Conservation (phyloP, 2,113 vertebrate species). For the Copsychus sechellarum region DNA sequence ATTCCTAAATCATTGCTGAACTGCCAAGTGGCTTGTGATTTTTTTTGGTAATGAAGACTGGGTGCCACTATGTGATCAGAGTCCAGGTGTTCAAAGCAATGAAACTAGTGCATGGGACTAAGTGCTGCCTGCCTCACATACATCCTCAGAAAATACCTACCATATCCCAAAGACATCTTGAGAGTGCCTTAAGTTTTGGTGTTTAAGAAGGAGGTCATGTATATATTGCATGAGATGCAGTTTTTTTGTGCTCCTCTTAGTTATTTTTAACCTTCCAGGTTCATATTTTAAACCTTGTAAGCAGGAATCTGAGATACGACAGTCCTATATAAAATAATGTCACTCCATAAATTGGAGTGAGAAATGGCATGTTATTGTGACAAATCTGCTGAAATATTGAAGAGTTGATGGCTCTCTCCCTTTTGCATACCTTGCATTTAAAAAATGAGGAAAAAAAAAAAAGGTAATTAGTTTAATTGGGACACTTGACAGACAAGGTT, state of each 20-base stretch:
- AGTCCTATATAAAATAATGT: not conserved
- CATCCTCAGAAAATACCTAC: not conserved
- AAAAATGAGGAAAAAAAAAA: not conserved
- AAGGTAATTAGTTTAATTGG: not conserved
- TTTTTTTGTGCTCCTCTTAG: not conserved
- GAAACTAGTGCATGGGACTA: not conserved
- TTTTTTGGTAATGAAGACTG: not conserved
- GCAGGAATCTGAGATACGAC: not conserved
- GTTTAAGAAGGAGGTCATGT: not conserved
- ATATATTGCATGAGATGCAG: not conserved
- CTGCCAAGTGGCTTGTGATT: not conserved
- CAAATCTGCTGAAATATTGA: not conserved
- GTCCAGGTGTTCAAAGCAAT: not conserved
- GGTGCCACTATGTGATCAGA: rapidly evolving
- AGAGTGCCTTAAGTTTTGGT: not conserved
- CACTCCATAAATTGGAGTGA: not conserved
- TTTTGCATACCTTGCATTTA: not conserved
- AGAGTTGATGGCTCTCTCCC: not conserved
- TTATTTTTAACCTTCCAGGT: not conserved
- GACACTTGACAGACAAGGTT: not conserved
- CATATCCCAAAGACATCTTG: not conserved
- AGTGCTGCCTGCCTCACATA: not conserved
- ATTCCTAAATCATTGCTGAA: not conserved
- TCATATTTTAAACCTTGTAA: not conserved
- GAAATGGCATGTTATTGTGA: not conserved